Evolutionary conservation across 1,140 invertebrate species (phyloP).

Genomic region (Drosophila sp.): DNA sequence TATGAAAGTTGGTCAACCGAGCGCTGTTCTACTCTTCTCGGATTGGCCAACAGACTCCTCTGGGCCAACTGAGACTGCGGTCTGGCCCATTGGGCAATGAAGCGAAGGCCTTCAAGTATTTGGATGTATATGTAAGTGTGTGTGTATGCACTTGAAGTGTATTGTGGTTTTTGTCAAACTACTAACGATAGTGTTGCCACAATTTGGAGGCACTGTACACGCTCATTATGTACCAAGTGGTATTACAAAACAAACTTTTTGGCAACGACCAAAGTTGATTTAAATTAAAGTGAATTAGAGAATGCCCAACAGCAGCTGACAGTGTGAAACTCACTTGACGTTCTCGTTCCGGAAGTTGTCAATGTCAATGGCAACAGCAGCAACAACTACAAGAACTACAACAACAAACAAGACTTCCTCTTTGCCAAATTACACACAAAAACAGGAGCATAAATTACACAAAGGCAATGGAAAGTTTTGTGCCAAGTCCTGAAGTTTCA

Average conservation of each 20-base stretch:
- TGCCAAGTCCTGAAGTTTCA: slow-evolving; percentile 59
- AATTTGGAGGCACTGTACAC: slow-evolving; percentile 67
- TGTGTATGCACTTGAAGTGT: slow-evolving; percentile 40
- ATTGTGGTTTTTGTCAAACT: slow-evolving; percentile 24
- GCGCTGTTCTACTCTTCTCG: slow-evolving; percentile 22
- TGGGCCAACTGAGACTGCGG: slow-evolving; percentile 23
- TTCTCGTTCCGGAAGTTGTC: slow-evolving; percentile 67
- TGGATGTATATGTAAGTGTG: too few species aligned
- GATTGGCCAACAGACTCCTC: too few species aligned
- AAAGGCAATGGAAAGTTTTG: slow-evolving; percentile 56
- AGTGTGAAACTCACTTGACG: slow-evolving; percentile 42
- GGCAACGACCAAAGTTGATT: slow-evolving; percentile 68
- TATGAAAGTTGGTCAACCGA: slow-evolving; percentile 76
- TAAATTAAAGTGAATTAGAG: slow-evolving; percentile 80
- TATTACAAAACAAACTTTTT: slow-evolving; percentile 52
- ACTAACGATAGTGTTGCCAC: slow-evolving; percentile 67
- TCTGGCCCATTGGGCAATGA: slow-evolving; percentile 60
- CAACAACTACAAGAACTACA: slow-evolving; percentile 5
- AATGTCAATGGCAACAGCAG: slow-evolving; percentile 61
- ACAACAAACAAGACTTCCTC: slow-evolving; percentile 26
- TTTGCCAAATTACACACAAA: slow-evolving; percentile 55
- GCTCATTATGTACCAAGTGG: slow-evolving; percentile 67
- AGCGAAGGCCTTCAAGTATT: slow-evolving; percentile 30
- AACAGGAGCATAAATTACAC: slow-evolving; percentile 79
- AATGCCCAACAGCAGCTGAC: slow-evolving; percentile 50